phyloP scores from a whole-genome alignment of 2,113 vertebrate species.

The Phylloscopus whistleri region DNA sequence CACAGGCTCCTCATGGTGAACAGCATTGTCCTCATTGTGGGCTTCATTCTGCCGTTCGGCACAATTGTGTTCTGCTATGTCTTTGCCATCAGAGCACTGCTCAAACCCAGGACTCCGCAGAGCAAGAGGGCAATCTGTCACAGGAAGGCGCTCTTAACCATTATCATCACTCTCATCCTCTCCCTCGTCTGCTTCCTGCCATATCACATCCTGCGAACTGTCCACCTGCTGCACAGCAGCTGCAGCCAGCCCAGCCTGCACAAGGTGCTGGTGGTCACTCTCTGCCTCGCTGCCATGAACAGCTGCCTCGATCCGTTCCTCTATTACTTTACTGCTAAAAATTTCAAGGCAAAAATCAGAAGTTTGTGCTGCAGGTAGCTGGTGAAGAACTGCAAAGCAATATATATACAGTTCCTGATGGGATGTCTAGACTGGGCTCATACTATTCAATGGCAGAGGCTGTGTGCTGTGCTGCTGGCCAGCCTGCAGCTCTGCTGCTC shows the following conservation, averaged over 20 bases:
- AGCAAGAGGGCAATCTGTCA: background rate
- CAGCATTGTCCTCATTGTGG: constrained; percentile 50
- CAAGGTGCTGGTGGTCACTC: constrained; percentile 63
- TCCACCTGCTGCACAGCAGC: constrained; percentile 32
- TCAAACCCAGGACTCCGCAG: constrained; percentile 1
- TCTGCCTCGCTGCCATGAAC: constrained; percentile 71
- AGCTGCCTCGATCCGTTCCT: constrained; percentile 78
- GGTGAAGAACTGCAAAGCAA: background rate
- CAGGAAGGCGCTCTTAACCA: constrained; percentile 70
- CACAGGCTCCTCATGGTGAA: constrained; percentile 58
- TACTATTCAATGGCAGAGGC: background rate
- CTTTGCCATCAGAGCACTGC: constrained; percentile 64
- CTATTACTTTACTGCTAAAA: constrained; percentile 78
- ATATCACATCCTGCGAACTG: constrained; percentile 72
- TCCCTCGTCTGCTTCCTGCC: constrained; percentile 80
- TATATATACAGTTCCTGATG: rapidly evolving
- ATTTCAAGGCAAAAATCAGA: constrained; percentile 69
- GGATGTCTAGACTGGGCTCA: background rate
- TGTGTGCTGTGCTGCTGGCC: background rate
- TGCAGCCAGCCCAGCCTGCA: background rate
- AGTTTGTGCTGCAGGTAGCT: background rate
- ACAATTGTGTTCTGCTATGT: constrained; percentile 73
- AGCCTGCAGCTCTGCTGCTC: background rate
- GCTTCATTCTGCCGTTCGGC: constrained; percentile 73
- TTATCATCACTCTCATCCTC: constrained; percentile 70